A percentile compares a stretch with the other conserved stretches of the same genome.
These are phyloP conservation scores for Erebia aethiops DNA, from an alignment of 2,888 invertebrate species.

Conservation along the genomic window DNA sequence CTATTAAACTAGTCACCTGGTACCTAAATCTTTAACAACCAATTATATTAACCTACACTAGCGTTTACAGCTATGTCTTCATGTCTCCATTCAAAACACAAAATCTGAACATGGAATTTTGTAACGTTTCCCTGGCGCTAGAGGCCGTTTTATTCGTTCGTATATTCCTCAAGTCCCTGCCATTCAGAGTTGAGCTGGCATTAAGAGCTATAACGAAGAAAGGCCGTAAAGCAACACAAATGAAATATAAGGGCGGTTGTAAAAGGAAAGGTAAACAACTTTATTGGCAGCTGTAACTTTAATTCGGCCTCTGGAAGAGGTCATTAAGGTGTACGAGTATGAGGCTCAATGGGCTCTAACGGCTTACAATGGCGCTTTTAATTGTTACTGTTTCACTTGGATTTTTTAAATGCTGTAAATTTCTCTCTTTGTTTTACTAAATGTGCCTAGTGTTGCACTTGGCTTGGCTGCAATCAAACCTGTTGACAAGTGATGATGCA, in stretches of 20 bases:
- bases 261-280: slow-evolving; percentile 51
- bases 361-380: slow-evolving; percentile 8
- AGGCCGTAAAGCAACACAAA: slow-evolving; percentile 49
- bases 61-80: no score
- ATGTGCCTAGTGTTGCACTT: no score
- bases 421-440: not conserved
- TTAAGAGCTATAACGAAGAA: slow-evolving; percentile 43
- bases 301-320: slow-evolving; percentile 37
- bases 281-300: slow-evolving; percentile 50
- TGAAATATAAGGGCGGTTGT: slow-evolving; percentile 49
- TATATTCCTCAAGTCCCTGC: slow-evolving; percentile 15
- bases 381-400: slow-evolving; percentile 12
- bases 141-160: not conserved
- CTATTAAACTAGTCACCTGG: no score
- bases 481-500: no score
- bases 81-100: not conserved
- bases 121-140: not conserved
- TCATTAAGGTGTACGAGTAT: slow-evolving; percentile 20
- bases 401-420: not conserved
- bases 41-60: no score
- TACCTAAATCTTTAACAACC: no score
- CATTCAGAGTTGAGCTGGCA: slow-evolving; percentile 26
- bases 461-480: no score
- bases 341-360: not conserved
- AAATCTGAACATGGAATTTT: not conserved